Evolutionary conservation across 2,888 invertebrate genomes (phyloP), one percentile per base, ranked within the genome.

Genomic region (Erebia aethiops): DNA sequence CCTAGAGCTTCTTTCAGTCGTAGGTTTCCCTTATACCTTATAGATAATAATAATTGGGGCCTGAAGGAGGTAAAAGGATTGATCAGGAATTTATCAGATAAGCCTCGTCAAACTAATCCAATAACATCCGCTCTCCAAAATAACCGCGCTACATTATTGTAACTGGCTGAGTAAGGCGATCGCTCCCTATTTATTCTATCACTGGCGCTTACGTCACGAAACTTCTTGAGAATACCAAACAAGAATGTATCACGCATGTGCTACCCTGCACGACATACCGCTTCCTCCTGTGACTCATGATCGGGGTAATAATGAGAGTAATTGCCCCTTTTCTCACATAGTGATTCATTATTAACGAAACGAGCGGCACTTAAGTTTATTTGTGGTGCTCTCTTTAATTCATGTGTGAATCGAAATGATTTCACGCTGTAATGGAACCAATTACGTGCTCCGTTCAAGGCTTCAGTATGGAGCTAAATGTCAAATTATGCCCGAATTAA

Each of bases 251-350:
- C 77, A 77, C 77, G 76, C 75, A 77, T 75, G 73, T 74, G 67
- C 76, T 67, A 75, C 76, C 75, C 77, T 71, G 74, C 73, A 77
- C 77, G 77, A 78, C 77, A 76, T 68, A 76, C 74, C 77, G 80
- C 82, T 86, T 87, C 87, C 86, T 84, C 71, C 78, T 79, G 78
- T 91, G 89, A 89, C 82, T 90, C 91, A 90, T 85, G 78, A 82
- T 82, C 79, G 76, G 81, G 77, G 81, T 77, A 84, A 85, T 91
- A 90, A 91, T 89, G 86, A 88, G 86, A 85, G 85, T 90, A 91
- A 92, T 92, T 91, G 90, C 87, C 79, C 82, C 84, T 87, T 89
- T 90, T 92, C 91, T 90, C 91, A 91, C 89, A 90, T 88, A 84
- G 90, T 92, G 92, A 91, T 91, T 92, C 92, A 89, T 89, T 83